A percentile compares a stretch with the other conserved stretches of the same genome.
Evolutionary conservation across 1,140 invertebrate species (phyloP).

Genomic region (Metopolophium dirhodum): DNA sequence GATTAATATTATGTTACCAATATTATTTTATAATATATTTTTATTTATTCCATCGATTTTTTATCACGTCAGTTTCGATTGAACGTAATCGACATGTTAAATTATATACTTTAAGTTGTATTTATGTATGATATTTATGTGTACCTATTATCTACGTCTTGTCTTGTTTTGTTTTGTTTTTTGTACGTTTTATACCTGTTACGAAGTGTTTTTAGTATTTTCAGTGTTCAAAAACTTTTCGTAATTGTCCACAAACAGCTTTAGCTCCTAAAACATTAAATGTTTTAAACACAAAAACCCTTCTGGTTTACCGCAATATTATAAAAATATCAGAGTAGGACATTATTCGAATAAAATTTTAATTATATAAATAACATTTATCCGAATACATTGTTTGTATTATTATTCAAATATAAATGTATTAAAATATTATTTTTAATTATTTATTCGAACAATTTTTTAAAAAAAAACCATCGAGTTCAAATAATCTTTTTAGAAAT

Average conservation of each 20-base stretch:
- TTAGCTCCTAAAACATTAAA: constrained; percentile 26
- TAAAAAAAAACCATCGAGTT: no score
- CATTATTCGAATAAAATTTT: no score
- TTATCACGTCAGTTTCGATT: neutral
- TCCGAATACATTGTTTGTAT: no score
- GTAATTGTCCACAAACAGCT: constrained; percentile 41
- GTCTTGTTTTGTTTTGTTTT: neutral
- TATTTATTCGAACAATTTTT: no score
- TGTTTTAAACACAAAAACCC: neutral
- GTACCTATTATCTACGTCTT: neutral
- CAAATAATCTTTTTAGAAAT: no score
- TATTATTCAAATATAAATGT: no score
- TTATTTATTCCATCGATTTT: neutral
- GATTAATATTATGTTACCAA: neutral
- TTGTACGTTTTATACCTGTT: neutral
- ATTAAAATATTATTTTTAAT: no score
- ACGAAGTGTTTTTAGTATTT: neutral
- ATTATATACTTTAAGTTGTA: neutral
- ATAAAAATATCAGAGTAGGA: neutral
- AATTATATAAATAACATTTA: no score
- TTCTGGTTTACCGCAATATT: no score
- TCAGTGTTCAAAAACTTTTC: constrained; percentile 10
- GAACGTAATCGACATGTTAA: neutral
- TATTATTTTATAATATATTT: neutral
- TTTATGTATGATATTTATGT: neutral